Conservation (phyloP, 2,113 vertebrate species). For the Lepidiolamprologus cunningtoni region DNA sequence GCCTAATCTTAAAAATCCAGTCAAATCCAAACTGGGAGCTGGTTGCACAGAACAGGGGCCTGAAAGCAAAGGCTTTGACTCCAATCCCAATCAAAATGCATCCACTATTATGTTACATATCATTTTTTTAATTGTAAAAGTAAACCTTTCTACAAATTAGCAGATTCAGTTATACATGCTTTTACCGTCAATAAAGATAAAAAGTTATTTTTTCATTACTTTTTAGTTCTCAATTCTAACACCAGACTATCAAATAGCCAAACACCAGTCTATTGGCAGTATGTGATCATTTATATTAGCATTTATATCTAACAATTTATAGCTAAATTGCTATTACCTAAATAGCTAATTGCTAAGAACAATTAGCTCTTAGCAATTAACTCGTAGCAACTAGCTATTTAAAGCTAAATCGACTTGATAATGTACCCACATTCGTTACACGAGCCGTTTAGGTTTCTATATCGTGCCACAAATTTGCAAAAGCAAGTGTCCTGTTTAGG, state of each 20-base stretch:
- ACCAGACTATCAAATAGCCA: not conserved
- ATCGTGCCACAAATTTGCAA: not conserved
- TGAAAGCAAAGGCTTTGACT: not conserved
- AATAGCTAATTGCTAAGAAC: not conserved
- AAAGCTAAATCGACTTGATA: not conserved
- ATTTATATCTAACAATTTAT: not conserved
- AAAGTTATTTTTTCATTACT: not conserved
- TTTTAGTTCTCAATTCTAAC: not conserved
- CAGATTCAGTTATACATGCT: not conserved
- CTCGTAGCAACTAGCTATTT: not conserved
- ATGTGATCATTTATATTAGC: not conserved
- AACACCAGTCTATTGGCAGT: not conserved
- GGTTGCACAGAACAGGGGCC: not conserved
- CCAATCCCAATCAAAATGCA: not conserved
- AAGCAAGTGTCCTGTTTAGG: constrained; percentile 27
- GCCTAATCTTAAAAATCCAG: not conserved
- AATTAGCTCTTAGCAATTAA: not conserved
- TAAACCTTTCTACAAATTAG: not conserved
- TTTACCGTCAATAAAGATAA: not conserved
- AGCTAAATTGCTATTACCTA: not conserved
- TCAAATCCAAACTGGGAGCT: not conserved
- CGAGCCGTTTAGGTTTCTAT: not conserved
- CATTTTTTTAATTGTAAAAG: not conserved
- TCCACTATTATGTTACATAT: not conserved
- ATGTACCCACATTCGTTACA: not conserved